phyloP scores from a whole-genome alignment of 92 coral and sea anemone genomes.

The Plumapathes pennacea region DNA sequence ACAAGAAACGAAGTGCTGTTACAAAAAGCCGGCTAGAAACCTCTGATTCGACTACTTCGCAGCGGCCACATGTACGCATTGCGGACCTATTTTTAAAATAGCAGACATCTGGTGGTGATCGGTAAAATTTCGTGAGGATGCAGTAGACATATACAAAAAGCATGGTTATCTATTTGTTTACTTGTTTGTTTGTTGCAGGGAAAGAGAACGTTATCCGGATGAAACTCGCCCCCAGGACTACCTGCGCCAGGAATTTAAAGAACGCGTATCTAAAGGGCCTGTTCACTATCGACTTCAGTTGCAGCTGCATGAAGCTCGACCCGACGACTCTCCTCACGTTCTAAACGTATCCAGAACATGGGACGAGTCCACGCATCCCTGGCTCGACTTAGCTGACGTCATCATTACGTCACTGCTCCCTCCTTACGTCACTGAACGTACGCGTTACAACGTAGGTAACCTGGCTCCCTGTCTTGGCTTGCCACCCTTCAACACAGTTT shows the following conservation, averaged over 20 bases:
- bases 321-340: constrained; percentile 66
- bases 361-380: constrained; percentile 86
- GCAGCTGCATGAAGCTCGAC: constrained; percentile 59
- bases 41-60: no score
- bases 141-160: no score
- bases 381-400: constrained; percentile 92
- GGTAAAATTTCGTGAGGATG: no score
- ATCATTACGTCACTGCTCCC: constrained; percentile 64
- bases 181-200: constrained; percentile 11
- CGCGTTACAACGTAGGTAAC: constrained; percentile 47
- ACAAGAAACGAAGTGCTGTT: no score
- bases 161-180: no score
- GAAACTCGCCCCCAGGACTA: constrained; percentile 61
- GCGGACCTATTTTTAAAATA: no score
- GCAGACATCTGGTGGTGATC: no score
- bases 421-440: constrained; percentile 64
- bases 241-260: constrained; percentile 56
- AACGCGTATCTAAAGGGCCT: constrained; percentile 54
- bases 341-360: constrained; percentile 64
- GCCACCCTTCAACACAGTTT: constrained; percentile 64
- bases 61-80: no score
- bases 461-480: constrained; percentile 41
- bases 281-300: constrained; percentile 73
- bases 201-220: constrained; percentile 32
- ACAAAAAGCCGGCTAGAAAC: no score